Evolutionary conservation across 2,888 invertebrate genomes (phyloP).

Genomic region (Nemurella pictetii): DNA sequence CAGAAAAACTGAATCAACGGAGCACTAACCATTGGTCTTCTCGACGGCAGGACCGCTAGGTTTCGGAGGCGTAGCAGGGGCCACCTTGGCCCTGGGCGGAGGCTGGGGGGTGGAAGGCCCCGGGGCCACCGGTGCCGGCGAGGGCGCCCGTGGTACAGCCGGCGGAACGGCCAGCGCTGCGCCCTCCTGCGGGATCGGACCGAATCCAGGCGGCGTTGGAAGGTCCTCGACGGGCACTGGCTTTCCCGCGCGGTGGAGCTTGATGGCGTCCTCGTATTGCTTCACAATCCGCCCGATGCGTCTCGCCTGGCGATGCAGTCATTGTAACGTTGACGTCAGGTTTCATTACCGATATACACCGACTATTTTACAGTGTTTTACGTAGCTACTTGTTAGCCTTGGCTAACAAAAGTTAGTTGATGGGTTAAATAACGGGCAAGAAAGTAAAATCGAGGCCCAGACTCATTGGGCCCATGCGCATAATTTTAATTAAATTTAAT

Average conservation of each 20-base stretch:
- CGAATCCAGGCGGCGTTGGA: constrained; percentile 72
- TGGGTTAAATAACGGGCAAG: no score
- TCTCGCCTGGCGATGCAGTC: constrained; percentile 57
- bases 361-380: no score
- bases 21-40: constrained; percentile 31
- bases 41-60: background rate
- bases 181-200: constrained; percentile 59
- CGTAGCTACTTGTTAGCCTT: no score
- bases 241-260: constrained; percentile 71
- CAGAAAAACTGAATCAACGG: no score
- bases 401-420: no score
- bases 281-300: constrained; percentile 90
- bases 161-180: constrained; percentile 43
- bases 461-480: no score
- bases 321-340: no score
- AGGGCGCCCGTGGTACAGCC: constrained; percentile 29
- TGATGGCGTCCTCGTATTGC: constrained; percentile 69
- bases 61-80: constrained; percentile 37
- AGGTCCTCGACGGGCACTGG: constrained; percentile 77
- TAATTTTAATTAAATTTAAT: no score
- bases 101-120: constrained; percentile 43
- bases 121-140: constrained; percentile 37
- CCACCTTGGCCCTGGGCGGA: constrained; percentile 30
- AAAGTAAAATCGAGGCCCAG: no score
- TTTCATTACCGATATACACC: no score